These are phyloP conservation scores for Luidia sarsii DNA, from an alignment of 53 echinoderm and acorn worm genomes.

Conservation along the genomic window DNA sequence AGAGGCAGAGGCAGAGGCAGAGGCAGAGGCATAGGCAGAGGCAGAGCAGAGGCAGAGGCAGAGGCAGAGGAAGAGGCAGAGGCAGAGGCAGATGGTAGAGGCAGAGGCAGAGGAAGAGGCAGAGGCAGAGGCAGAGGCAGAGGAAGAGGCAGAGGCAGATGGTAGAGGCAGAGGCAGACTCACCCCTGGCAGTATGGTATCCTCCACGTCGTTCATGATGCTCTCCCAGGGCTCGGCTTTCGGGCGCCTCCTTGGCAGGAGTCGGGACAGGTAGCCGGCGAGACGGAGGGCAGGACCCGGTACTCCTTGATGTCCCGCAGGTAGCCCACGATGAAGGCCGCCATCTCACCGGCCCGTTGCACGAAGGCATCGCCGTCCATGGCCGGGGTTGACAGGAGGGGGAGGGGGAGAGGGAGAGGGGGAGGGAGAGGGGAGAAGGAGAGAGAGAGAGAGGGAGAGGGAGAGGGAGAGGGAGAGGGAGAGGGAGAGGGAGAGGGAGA, in stretches of 20 bases:
- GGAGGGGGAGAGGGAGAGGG: no score
- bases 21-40: no score
- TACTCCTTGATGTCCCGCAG: constrained; percentile 46
- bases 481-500: no score
- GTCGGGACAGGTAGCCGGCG: constrained; percentile 73
- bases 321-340: constrained; percentile 39
- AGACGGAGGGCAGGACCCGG: constrained; percentile 63
- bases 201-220: constrained; percentile 75
- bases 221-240: constrained; percentile 67
- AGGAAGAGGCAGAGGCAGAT: constrained; percentile 84
- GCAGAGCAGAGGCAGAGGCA: no score
- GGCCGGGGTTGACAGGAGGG: no score
- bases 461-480: no score
- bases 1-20: no score
- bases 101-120: no score
- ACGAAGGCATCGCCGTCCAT: constrained; percentile 17
- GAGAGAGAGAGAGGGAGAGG: background rate
- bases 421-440: background rate
- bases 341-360: constrained; percentile 34
- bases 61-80: no score
- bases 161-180: constrained; percentile 18
- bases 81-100: no score
- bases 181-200: constrained; percentile 80
- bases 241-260: constrained; percentile 71
- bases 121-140: constrained; percentile 71